Evolutionary conservation across 2,888 invertebrate species (phyloP).

Genomic region (Panopea generosa): DNA sequence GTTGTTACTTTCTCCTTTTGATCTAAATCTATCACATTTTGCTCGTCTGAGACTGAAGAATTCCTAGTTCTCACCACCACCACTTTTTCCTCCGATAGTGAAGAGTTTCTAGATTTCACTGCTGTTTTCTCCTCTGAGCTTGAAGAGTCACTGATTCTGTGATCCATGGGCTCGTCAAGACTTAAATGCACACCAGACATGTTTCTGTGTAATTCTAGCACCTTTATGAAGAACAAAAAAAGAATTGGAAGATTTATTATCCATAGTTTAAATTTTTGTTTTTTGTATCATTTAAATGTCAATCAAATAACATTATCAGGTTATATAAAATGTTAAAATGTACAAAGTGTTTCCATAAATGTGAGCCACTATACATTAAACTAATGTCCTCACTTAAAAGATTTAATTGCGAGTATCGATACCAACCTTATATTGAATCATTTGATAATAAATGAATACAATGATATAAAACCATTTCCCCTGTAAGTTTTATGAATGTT

Average conservation of each 20-base stretch:
- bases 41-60: slow-evolving; percentile 52
- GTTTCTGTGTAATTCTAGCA: slow-evolving; percentile 73
- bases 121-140: slow-evolving; percentile 11
- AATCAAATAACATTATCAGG: too few species aligned
- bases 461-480: too few species aligned
- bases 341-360: too few species aligned
- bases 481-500: too few species aligned
- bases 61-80: slow-evolving; percentile 28
- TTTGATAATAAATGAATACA: too few species aligned
- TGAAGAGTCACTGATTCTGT: slow-evolving; percentile 17
- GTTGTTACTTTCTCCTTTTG: background rate
- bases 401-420: too few species aligned
- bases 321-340: too few species aligned
- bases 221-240: slow-evolving; percentile 53
- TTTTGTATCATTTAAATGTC: too few species aligned
- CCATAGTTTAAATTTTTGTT: background rate
- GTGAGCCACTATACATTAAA: too few species aligned
- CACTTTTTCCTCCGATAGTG: slow-evolving; percentile 12
- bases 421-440: too few species aligned
- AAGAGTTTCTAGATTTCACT: slow-evolving; percentile 7
- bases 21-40: too few species aligned
- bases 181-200: slow-evolving; percentile 45
- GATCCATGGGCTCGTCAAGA: slow-evolving; percentile 32
- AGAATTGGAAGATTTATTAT: background rate
- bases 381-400: too few species aligned